Evolutionary conservation across 1,140 invertebrate species (phyloP).

Genomic region (Penaeus chinensis): DNA sequence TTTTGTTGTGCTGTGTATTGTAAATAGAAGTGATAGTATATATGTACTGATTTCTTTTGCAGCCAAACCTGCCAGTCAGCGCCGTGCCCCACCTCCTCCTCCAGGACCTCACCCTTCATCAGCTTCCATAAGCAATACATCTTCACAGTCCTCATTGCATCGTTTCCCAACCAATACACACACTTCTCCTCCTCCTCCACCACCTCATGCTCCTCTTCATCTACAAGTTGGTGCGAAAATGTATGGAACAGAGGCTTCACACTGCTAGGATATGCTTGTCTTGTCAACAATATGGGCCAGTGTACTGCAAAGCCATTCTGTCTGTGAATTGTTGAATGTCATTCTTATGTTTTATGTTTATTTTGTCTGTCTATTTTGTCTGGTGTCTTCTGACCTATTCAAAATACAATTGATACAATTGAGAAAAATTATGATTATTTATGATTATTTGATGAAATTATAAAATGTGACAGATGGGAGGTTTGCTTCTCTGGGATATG

Average conservation of each 20-base stretch:
- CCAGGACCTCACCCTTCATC: conserved; percentile 27
- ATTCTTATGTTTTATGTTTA: background rate
- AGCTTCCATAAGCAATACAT: conserved; percentile 18
- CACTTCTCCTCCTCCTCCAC: conserved; percentile 50
- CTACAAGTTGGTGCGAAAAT: conserved; percentile 58
- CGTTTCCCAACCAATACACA: conserved; percentile 37
- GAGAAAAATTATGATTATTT: too few species aligned
- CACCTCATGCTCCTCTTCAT: conserved; percentile 62
- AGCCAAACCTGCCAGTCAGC: conserved; percentile 50
- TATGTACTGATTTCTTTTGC: conserved; percentile 22
- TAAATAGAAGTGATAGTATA: background rate
- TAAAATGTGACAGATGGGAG: too few species aligned
- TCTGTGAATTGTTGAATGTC: conserved; percentile 5
- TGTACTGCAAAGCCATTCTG: conserved; percentile 1
- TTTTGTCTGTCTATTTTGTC: background rate
- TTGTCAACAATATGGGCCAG: conserved; percentile 7
- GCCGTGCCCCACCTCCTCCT: conserved; percentile 46
- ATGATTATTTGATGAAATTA: too few species aligned
- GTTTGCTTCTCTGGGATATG: too few species aligned
- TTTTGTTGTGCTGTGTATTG: conserved; percentile 11
- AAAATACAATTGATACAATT: too few species aligned
- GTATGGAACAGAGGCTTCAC: conserved; percentile 60
- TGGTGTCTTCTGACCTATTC: too few species aligned
- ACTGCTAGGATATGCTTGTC: conserved; percentile 56
- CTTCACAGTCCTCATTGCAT: conserved; percentile 17